Evolutionary conservation across 2,888 invertebrate species (phyloP), one percentile per base, ranked within the genome.

Genomic region (Cabera pusaria): DNA sequence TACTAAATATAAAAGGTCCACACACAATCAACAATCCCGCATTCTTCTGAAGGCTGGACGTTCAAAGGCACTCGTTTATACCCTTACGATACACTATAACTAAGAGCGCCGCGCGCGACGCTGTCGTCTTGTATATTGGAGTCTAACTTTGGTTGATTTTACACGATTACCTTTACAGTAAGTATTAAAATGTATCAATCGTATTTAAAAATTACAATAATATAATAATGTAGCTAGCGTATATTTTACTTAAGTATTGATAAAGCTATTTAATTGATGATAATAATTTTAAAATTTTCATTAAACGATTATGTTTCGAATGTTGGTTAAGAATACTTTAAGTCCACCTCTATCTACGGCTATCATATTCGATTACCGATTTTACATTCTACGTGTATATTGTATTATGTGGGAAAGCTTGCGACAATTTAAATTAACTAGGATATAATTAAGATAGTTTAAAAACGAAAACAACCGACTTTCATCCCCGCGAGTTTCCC

Each of bases 51-150:
- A 86, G 86, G 86, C 87, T 86, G 85, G 85, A 84, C 77, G 81
- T 78, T 70, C 75, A 77, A 87, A 87, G 87, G 87, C 87, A 87
- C 87, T 87, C 75, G 84, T 83, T 84, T 70, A 75, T 77, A 84
- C 82, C 81, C 79, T 72, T 72, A 72, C 44, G 76, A 66, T 75
- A 78, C 61, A 66, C 64, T 76, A 56, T 52, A 49, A 45, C 56
- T 56, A 54, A 46, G n/a, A 51, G 62, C 59, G 59, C 58, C 48
- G 51, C 50, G 35, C 54, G 53, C 62, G 61, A 4, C 9, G 49
- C 51, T 58, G 62, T 56, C 52, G 62, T 64, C 50, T 64, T 67
- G 62, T 64, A 69, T 64, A 72, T 65, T 69, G 70, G 71, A 78
- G 59, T 64, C 64, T 74, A 73, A 71, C 73, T 78, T 77, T 73